These are phyloP conservation scores for Rhopalosiphum nymphaeae DNA, from an alignment of 2,888 invertebrate species.

Conservation along the genomic window DNA sequence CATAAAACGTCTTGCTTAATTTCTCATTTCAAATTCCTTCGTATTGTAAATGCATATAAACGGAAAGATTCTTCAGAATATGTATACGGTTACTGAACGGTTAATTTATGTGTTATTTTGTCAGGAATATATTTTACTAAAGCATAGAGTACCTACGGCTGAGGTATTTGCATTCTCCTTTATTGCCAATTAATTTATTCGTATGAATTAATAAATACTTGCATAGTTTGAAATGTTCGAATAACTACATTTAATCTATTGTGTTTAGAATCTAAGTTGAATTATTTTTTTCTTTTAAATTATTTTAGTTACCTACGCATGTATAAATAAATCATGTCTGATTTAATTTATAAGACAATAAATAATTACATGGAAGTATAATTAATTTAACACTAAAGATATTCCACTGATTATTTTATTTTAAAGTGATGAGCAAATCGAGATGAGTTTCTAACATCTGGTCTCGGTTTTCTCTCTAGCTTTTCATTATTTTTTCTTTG, in stretches of 20 bases:
- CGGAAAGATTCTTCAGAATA: not conserved
- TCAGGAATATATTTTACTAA: not conserved
- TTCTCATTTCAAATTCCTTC: not conserved
- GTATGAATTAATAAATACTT: not conserved
- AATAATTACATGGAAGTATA: not conserved
- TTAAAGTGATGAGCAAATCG: not conserved
- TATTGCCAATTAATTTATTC: not conserved
- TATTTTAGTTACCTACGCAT: not conserved
- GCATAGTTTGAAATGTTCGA: not conserved
- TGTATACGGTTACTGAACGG: not conserved
- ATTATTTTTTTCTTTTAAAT: not conserved
- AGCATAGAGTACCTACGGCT: not conserved
- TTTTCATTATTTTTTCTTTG: not conserved
- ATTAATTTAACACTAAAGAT: not conserved
- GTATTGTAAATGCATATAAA: not conserved
- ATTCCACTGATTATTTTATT: not conserved
- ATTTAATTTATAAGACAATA: not conserved
- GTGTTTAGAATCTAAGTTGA: not conserved
- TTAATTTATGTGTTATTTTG: slow-evolving; percentile 7
- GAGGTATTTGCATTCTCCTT: not conserved
- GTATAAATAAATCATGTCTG: not conserved
- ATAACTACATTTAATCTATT: not conserved
- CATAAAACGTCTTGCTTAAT: not conserved
- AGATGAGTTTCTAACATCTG: not conserved
- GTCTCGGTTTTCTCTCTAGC: not conserved